Evolutionary conservation across 2,888 invertebrate genomes (phyloP), one percentile per base, ranked within the genome.

Genomic region (Oscheius myriophilus): DNA sequence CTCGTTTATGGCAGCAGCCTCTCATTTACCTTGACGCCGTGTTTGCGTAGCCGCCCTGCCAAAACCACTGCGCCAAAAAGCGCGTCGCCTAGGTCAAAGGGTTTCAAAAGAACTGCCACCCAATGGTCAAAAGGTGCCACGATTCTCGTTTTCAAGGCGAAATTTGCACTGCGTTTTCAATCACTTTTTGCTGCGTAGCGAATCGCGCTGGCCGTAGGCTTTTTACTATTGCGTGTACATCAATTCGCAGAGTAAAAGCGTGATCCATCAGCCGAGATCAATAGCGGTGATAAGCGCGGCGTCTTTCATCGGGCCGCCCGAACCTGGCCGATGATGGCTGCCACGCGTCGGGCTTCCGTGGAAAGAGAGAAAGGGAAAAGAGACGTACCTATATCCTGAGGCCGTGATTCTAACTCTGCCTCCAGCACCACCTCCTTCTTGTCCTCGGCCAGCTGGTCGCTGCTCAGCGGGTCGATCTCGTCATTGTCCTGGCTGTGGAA

Each of bases 371-470:
- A 9, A 33, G 3, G 33, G 9, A 33, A 25, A n/a, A 33, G 51
- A 65, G 58, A 77, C 77, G 69, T 53, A 78, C 78, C 73, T 45
- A 63, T 59, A 25, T 72, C 61, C 41, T 58, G 58, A 16, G 71
- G 64, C 41, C 70, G 52, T 25, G 62, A 55, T 23, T 78, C 78
- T 33, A 75, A 45, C 45, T 78, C 78, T 18, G 78, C 72, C 54
- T 78, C 78, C 46, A 75, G 65, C 1, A 75, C 78, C 23, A 75
- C 83, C 58, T 83, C 83, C 61, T 83, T 83, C 73, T 83, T 83
- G 72, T 83, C 83, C 53, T 83, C 83, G 49, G 77, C 75, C 21
- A 83, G 70, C 64, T 82, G 81, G 52, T 81, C 75, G 21, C 68
- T 57, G 16, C 68, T 64, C 52, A 75, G 76, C 0, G 65, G 69